Percentiles rank a stretch among this genome's conserved stretches.
These are phyloP conservation scores for Umimayanthus kanabou DNA, from an alignment of 92 coral and sea anemone species.

Conservation along the genomic window DNA sequence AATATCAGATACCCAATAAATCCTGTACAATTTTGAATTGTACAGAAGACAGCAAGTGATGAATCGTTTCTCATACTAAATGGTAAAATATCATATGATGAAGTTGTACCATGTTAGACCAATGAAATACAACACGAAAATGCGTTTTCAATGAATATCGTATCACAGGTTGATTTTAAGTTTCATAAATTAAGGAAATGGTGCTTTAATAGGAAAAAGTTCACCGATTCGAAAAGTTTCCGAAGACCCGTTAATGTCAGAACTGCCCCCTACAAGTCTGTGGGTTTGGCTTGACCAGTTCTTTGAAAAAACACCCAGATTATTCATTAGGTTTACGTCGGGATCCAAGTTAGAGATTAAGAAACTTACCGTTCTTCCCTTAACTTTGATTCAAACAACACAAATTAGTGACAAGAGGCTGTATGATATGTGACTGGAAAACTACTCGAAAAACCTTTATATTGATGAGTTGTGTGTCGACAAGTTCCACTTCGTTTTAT, in stretches of 20 bases:
- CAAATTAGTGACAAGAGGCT: not conserved
- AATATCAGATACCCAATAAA: too few species aligned
- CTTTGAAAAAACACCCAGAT: not conserved
- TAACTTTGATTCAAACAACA: slow-evolving; percentile 11
- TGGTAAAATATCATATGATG: too few species aligned
- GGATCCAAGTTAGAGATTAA: not conserved
- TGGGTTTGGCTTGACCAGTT: not conserved
- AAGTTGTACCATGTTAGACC: too few species aligned
- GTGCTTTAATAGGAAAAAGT: too few species aligned
- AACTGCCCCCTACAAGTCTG: not conserved
- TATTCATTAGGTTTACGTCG: not conserved
- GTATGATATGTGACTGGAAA: not conserved
- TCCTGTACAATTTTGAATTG: too few species aligned
- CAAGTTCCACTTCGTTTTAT: not conserved
- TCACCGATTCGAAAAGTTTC: too few species aligned
- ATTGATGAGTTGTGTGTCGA: slow-evolving; percentile 17
- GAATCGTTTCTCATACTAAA: too few species aligned
- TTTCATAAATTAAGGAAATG: too few species aligned
- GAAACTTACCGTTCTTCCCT: slow-evolving; percentile 6
- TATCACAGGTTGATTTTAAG: too few species aligned
- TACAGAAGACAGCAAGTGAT: too few species aligned
- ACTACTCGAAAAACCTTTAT: slow-evolving; percentile 22
- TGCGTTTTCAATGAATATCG: too few species aligned
- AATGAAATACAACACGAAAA: too few species aligned
- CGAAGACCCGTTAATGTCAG: not conserved